These are phyloP conservation scores for Synanthedon tipuliformis DNA, from an alignment of 2,888 invertebrate genomes.

Conservation along the genomic window DNA sequence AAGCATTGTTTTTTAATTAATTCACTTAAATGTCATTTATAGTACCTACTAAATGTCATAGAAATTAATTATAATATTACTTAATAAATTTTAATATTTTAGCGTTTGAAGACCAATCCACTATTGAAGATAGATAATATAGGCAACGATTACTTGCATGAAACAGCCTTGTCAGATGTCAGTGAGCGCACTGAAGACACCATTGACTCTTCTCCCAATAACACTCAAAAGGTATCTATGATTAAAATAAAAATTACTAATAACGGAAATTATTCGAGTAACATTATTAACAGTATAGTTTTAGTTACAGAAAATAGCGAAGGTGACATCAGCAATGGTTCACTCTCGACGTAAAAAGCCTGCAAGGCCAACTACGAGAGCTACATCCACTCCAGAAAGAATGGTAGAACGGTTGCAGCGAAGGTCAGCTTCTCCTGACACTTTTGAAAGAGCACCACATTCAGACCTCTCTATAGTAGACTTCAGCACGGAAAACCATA, in stretches of 20 bases:
- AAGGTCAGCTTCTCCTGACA: constrained; percentile 52
- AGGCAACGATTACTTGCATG: constrained; percentile 39
- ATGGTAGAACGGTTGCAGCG: constrained; percentile 41
- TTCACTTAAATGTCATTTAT: no score
- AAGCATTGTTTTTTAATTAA: no score
- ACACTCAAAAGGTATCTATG: constrained; percentile 31
- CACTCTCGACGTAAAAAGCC: constrained; percentile 53
- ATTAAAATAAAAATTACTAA: neutral
- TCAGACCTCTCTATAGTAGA: constrained; percentile 60
- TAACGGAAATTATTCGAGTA: neutral
- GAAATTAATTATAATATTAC: neutral
- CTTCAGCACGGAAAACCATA: constrained; percentile 40
- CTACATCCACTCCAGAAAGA: constrained; percentile 33
- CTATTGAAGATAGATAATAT: constrained; percentile 42
- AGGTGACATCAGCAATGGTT: constrained; percentile 55
- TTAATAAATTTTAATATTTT: constrained; percentile 6
- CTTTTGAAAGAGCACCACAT: constrained; percentile 57
- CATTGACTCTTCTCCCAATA: constrained; percentile 37
- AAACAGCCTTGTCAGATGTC: constrained; percentile 49
- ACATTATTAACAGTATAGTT: neutral
- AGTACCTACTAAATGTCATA: no score
- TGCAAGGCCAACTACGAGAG: constrained; percentile 32
- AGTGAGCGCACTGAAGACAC: constrained; percentile 54
- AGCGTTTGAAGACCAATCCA: constrained; percentile 60
- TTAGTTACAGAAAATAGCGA: constrained; percentile 50